Conservation (phyloP, 2,113 vertebrate genomes). For the Nyctibius bracteatus region DNA sequence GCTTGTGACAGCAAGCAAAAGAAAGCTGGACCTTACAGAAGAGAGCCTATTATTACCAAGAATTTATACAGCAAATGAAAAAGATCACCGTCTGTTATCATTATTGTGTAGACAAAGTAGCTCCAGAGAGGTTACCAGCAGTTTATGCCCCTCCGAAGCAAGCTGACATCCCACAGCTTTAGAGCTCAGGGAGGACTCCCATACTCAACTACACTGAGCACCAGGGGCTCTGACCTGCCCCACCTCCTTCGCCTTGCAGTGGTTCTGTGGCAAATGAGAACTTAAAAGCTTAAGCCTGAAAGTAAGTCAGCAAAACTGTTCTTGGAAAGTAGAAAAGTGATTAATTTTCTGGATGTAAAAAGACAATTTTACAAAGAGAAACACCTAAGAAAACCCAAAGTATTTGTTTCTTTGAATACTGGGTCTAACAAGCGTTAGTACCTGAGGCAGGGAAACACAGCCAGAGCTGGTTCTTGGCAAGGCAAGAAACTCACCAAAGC, state of each 20-base stretch:
- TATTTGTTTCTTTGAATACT: background rate
- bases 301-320: background rate
- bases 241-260: background rate
- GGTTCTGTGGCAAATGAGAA: background rate
- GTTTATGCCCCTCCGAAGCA: background rate
- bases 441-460: background rate
- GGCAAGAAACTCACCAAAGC: background rate
- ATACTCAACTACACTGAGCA: background rate
- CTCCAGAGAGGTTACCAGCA: background rate
- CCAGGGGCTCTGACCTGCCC: background rate
- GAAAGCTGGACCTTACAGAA: background rate
- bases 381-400: background rate
- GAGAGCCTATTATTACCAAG: background rate
- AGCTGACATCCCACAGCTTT: background rate
- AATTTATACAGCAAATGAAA: background rate
- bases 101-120: background rate
- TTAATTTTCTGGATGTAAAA: background rate
- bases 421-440: background rate
- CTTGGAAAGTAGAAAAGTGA: background rate
- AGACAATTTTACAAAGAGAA: background rate
- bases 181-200: background rate
- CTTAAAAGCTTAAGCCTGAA: background rate
- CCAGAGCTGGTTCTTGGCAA: background rate
- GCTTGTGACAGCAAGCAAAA: background rate
- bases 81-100: background rate